Base-by-base conservation (phyloP, 2,797 vertebrate species). In the Amniataba percoides region DNA sequence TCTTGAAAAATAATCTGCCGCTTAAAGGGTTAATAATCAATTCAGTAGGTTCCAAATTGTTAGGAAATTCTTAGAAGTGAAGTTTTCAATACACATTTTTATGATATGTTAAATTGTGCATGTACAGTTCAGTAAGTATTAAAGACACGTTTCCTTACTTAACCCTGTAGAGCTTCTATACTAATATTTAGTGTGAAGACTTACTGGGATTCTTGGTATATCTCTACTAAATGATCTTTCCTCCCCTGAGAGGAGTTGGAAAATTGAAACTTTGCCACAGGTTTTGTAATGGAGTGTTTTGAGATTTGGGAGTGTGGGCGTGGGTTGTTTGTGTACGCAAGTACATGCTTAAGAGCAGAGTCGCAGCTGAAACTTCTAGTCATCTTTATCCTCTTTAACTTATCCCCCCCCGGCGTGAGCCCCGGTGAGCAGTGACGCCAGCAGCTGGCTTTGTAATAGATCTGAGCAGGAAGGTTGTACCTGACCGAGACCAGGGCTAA, bases 331-430 rank as follows among this genome's bases (percentile, higher is more conserved):
- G 65, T 83, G 63, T 72, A 51, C 40, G 68, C 53, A 25, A 63
- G 62, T 25, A 45, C 59, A 70, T 43, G 69, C 66, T 70, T 52
- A 36, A 80, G 71, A 72, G 73, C 27, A 73, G 48, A 1, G 3
- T 55, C 64, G 74, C 53, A 63, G 59, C 62, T 75, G 76, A 87
- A 86, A 78, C 78, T 64, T 81, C 70, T 31, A 59, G 82, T 76
- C 66, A 25, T 60, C 77, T 69, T 90, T 46, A 90, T 92, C 88
- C 87, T 77, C 88, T 87, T 92, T 82, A 87, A 75, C 83, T 61
- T 64, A 36, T 36, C 71, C 51, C 53, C 66, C 25, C 53, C 68
- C 25, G 59, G 43, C 42, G 56, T 77, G 79, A 74, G 95, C 78
- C 85, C n/a, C 16, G 45, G 70, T 76, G 79, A 78, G 82, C 73